Percentiles rank a stretch among this genome's conserved stretches.
These are phyloP conservation scores for Hedya salicella DNA, from an alignment of 2,888 invertebrate genomes.

Conservation along the genomic window DNA sequence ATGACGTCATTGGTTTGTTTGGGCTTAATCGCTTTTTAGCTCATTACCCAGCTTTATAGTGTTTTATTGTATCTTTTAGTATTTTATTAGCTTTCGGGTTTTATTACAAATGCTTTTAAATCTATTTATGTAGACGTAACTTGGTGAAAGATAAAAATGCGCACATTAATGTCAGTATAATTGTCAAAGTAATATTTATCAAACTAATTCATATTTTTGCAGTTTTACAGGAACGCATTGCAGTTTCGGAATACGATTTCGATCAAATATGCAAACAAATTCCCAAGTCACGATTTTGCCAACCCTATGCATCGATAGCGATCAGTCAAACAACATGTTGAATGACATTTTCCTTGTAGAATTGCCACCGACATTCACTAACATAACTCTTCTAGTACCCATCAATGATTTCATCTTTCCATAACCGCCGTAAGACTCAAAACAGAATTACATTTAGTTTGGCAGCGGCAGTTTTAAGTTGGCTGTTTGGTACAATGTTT, in stretches of 20 bases:
- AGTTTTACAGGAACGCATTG: no score
- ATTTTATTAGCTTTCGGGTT: no score
- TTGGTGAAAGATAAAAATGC: no score
- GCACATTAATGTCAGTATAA: no score
- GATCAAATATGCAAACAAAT: conserved; percentile 12
- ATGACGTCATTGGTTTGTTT: background rate
- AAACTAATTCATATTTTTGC: background rate
- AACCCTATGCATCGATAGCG: conserved; percentile 63
- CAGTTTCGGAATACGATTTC: background rate
- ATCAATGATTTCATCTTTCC: conserved; percentile 1
- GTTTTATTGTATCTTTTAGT: background rate
- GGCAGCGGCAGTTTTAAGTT: conserved; percentile 7
- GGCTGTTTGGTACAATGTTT: conserved; percentile 43
- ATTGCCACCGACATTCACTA: conserved; percentile 46
- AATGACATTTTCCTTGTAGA: conserved; percentile 64
- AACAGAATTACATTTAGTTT: conserved; percentile 16
- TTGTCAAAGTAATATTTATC: no score
- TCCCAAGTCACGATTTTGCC: conserved; percentile 49
- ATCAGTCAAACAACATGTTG: conserved; percentile 66
- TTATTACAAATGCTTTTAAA: no score
- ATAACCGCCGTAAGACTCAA: conserved; percentile 3
- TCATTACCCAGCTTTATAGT: background rate
- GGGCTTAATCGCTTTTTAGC: background rate
- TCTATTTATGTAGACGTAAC: no score
- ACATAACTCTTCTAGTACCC: background rate